phyloP scores from a whole-genome alignment of 1,140 invertebrate genomes.

The Pogonomyrmex barbatus region DNA sequence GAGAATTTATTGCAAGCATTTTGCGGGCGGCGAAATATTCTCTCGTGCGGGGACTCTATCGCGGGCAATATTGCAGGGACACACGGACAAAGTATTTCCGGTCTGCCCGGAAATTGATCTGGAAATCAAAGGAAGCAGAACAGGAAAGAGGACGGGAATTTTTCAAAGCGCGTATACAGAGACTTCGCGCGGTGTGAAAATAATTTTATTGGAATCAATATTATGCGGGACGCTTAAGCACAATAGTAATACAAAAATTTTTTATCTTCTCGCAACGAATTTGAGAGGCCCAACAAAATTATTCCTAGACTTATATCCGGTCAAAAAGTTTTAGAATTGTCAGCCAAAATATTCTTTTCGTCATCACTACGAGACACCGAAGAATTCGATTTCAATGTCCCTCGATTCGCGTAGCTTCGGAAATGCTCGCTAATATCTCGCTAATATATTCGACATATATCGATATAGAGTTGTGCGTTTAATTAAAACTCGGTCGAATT shows the following conservation, averaged over 20 bases:
- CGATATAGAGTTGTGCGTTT: neutral
- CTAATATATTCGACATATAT: neutral
- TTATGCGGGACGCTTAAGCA: too few species aligned
- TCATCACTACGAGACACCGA: too few species aligned
- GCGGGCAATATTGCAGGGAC: slow-evolving; percentile 4
- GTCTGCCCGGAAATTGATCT: neutral
- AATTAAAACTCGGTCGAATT: neutral
- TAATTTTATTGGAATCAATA: too few species aligned
- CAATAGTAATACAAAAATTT: too few species aligned
- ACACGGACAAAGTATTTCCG: neutral
- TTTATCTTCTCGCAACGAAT: too few species aligned
- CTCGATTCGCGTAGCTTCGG: neutral
- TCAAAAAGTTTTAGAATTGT: too few species aligned
- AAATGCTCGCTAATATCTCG: neutral
- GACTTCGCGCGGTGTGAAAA: neutral
- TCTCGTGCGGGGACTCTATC: neutral
- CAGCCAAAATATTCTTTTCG: too few species aligned
- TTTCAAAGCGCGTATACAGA: neutral
- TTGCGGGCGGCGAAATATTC: slow-evolving; percentile 29
- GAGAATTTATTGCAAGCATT: slow-evolving; percentile 35
- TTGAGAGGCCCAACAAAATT: too few species aligned
- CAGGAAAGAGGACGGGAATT: neutral
- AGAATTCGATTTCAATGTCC: neutral
- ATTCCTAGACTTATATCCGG: too few species aligned
- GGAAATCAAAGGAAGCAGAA: neutral